Evolutionary conservation across 2,797 vertebrate species (phyloP), one percentile per base, ranked within the genome.

Genomic region (Brachymystax lenok): DNA sequence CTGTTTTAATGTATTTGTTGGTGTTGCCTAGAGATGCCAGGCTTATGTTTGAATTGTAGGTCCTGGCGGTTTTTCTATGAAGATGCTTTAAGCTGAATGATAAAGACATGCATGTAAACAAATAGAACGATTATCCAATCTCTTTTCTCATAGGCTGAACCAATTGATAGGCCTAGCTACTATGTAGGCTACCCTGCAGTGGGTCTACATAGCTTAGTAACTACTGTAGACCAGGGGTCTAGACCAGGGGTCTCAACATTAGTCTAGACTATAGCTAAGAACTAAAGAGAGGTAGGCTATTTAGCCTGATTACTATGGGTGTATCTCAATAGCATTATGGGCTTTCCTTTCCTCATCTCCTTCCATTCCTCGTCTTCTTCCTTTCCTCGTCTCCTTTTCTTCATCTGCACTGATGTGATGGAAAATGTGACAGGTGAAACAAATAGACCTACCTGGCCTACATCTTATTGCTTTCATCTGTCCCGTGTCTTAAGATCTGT

Each of bases 1-100:
- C 87, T 88, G 91, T 85, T 92, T 86, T 71, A 87, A 90, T 81
- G 76, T 79, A 83, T 89, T 40, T 40, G 86, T 86, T 79, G 52
- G 79, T 83, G 81, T 87, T 84, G 83, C 83, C 86, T 80, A 24
- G 88, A 89, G 86, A 89, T 79, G 72, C 40, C 40, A 67, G 77
- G 56, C 80, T 83, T 87, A 86, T 88, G 80, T 89, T 88, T 76
- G 74, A 74, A 70, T 82, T 82, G 35, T 74, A 76, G 84, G 73
- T 79, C 56, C 17, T 28, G 52, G 59, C 75, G 67, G 71, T 63
- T 80, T 83, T 67, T 86, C 81, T 4, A 79, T 74, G 80, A 33
- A 66, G 28, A 0, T 12, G 74, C 78, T 79, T 76, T 86, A 71
- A 4, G 59, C 83, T 78, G 80, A 81, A 73, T 73, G 87, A 80